Conservation (phyloP, 2,113 vertebrate genomes). For the Paramormyrops kingsleyae region DNA sequence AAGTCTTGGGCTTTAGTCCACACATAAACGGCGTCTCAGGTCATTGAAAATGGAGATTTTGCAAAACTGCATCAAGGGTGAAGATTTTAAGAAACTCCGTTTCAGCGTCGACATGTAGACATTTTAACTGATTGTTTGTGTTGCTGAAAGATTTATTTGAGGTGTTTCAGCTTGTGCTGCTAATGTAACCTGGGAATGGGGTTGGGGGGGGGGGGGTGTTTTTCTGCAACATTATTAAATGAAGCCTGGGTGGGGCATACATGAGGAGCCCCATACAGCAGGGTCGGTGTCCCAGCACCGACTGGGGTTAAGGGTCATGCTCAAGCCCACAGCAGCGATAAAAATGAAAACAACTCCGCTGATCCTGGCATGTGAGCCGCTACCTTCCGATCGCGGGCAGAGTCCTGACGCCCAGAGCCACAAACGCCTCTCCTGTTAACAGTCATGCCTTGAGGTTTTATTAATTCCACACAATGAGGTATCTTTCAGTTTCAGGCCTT, state of each 20-base stretch:
- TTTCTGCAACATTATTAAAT: neutral
- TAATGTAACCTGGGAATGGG: neutral
- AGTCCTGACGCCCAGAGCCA: neutral
- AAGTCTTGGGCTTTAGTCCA: no score
- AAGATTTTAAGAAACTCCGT: no score
- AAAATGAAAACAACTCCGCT: neutral
- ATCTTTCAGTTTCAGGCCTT: neutral
- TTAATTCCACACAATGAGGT: neutral
- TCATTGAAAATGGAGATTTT: no score
- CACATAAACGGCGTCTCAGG: no score
- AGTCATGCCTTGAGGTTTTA: neutral
- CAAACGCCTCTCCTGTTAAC: neutral
- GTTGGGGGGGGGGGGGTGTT: neutral
- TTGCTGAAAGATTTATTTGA: no score
- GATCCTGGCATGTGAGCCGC: neutral
- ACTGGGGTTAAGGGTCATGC: neutral
- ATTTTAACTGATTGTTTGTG: no score
- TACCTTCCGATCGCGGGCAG: neutral
- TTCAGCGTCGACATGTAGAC: no score
- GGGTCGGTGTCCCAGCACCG: neutral
- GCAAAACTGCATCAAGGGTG: no score
- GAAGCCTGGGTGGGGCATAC: neutral
- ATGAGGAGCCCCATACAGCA: neutral
- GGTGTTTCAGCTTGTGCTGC: no score
- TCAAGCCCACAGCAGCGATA: neutral